Percentiles rank a stretch among this genome's conserved stretches.
phyloP scores from a whole-genome alignment of 2,888 invertebrate species.

The Rotaria sp. region DNA sequence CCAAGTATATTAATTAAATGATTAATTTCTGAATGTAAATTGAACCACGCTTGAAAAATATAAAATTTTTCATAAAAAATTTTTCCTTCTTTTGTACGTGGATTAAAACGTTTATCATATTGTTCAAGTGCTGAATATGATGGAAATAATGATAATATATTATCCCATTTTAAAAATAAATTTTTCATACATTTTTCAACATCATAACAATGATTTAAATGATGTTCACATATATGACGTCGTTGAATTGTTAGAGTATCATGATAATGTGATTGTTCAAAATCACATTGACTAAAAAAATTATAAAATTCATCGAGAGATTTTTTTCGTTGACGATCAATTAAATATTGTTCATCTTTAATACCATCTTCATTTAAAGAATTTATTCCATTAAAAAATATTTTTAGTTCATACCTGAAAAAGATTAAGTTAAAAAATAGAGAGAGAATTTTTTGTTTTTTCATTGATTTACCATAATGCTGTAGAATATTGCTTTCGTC shows the following conservation, averaged over 20 bases:
- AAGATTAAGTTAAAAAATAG: background rate
- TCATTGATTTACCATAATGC: background rate
- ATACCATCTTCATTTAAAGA: background rate
- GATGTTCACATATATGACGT: background rate
- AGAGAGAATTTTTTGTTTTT: background rate
- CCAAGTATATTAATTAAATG: background rate
- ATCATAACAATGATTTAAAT: background rate
- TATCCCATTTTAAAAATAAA: background rate
- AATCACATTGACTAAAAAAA: background rate
- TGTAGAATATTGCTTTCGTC: background rate
- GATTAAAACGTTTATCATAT: conserved; percentile 26
- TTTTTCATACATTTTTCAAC: background rate
- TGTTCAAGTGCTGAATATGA: background rate
- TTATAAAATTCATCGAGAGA: background rate
- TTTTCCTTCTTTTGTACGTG: background rate
- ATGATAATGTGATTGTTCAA: background rate
- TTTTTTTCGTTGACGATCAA: background rate
- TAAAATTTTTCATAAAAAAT: conserved; percentile 16
- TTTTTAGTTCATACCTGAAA: conserved; percentile 8
- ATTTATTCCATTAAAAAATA: background rate
- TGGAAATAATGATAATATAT: background rate
- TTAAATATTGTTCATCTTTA: background rate
- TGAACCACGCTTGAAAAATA: conserved; percentile 23
- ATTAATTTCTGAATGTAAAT: conserved; percentile 9
- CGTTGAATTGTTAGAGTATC: background rate